Percentiles rank a stretch among this genome's conserved stretches.
Conservation (phyloP, 2,888 invertebrate species). For the Latheticus oryzae region DNA sequence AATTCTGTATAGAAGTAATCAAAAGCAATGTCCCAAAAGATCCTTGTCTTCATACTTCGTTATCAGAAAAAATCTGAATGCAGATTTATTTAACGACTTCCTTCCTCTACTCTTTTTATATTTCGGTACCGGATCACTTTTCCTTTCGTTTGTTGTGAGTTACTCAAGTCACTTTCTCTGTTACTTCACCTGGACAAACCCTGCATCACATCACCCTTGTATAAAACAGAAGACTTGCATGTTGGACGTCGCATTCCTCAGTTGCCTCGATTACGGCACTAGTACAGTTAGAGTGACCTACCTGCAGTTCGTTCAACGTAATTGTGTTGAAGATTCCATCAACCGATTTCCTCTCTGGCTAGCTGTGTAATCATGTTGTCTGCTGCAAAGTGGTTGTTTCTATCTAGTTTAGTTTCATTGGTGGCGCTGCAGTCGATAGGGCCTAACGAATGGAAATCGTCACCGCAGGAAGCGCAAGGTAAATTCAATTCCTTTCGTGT, state of each 20-base stretch:
- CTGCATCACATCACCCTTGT: constrained; percentile 42
- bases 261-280: constrained; percentile 21
- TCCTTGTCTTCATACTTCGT: too few relatives aligned
- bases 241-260: constrained; percentile 11
- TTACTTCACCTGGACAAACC: constrained; percentile 52
- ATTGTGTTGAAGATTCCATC: constrained; percentile 32
- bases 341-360: too few relatives aligned
- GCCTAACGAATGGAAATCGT: constrained; percentile 54
- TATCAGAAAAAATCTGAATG: too few relatives aligned
- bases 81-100: too few relatives aligned
- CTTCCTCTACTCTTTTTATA: constrained; percentile 1
- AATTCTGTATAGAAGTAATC: too few relatives aligned
- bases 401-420: constrained; percentile 67
- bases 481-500: constrained; percentile 43
- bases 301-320: constrained; percentile 40
- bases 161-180: constrained; percentile 63
- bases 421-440: constrained; percentile 72
- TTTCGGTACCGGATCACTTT: constrained; percentile 16
- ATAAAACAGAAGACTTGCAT: constrained; percentile 24
- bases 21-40: too few relatives aligned
- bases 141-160: constrained; percentile 22
- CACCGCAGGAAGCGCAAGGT: constrained; percentile 60
- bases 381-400: constrained; percentile 69
- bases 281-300: constrained; percentile 59
- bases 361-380: constrained; percentile 53